These are phyloP conservation scores for Contarinia nasturtii DNA, from an alignment of 1,140 invertebrate genomes.

Conservation along the genomic window DNA sequence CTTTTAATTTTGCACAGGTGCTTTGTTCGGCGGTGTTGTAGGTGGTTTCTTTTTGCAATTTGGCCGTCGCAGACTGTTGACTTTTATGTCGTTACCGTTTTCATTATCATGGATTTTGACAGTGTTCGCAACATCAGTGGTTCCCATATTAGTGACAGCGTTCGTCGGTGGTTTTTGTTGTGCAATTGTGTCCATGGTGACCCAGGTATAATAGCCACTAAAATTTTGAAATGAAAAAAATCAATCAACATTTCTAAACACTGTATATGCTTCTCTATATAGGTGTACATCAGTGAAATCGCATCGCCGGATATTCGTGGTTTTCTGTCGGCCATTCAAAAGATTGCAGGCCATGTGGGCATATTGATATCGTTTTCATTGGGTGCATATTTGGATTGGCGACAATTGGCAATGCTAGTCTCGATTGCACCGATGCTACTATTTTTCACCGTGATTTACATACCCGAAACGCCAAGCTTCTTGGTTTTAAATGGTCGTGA, in stretches of 20 bases:
- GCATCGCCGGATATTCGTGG: slow-evolving; percentile 71
- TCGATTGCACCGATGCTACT: slow-evolving; percentile 43
- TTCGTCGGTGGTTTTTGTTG: slow-evolving; percentile 67
- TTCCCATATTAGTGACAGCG: slow-evolving; percentile 63
- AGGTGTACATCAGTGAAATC: slow-evolving; percentile 88
- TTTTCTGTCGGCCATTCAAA: slow-evolving; percentile 67
- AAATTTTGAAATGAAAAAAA: not conserved
- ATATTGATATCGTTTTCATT: slow-evolving; percentile 66
- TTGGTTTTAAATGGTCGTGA: slow-evolving; percentile 38
- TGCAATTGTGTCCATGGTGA: slow-evolving; percentile 61
- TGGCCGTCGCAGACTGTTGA: slow-evolving; percentile 48
- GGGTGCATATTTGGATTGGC: slow-evolving; percentile 68
- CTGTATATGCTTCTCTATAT: slow-evolving; percentile 11
- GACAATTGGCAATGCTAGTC: slow-evolving; percentile 53
- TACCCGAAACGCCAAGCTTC: slow-evolving; percentile 53
- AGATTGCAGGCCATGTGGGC: slow-evolving; percentile 68
- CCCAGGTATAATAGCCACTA: slow-evolving; percentile 35
- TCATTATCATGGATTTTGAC: slow-evolving; percentile 61
- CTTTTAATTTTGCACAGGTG: slow-evolving; percentile 16
- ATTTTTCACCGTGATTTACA: slow-evolving; percentile 33
- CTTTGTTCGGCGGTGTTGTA: slow-evolving; percentile 62
- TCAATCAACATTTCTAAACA: not conserved
- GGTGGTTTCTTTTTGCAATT: slow-evolving; percentile 60
- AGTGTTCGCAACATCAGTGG: slow-evolving; percentile 49
- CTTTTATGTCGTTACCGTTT: slow-evolving; percentile 54